phyloP scores from a whole-genome alignment of 30 jellyfish, hydroid and myxozoan species.

The Catostylus mosaicus region DNA sequence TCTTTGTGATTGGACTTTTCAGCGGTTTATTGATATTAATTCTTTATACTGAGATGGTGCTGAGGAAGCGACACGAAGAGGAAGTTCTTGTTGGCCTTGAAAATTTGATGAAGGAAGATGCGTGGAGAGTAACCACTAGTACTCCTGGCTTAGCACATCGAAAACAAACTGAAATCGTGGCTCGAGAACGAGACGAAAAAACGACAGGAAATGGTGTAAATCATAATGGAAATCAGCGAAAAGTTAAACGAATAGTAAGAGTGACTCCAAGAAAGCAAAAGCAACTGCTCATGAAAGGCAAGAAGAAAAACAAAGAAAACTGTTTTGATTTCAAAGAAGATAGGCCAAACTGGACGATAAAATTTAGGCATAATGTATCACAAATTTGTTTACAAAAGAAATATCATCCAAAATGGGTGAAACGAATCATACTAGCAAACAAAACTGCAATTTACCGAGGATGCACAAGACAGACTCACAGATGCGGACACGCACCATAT shows the following conservation, averaged over 20 bases:
- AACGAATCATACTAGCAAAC: slow-evolving; percentile 35
- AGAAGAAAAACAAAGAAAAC: too few relatives aligned
- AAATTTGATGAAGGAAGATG: neutral
- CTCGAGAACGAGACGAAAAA: too few relatives aligned
- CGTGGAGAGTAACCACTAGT: too few relatives aligned
- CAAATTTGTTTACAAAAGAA: neutral
- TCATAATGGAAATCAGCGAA: too few relatives aligned
- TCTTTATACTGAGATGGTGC: neutral
- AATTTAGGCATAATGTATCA: neutral
- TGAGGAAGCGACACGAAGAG: neutral
- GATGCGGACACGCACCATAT: slow-evolving; percentile 39
- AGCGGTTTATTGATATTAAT: too few relatives aligned
- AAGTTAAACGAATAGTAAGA: too few relatives aligned
- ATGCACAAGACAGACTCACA: slow-evolving; percentile 15
- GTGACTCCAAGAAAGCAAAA: too few relatives aligned
- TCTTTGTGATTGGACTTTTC: too few relatives aligned
- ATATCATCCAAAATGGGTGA: slow-evolving; percentile 41
- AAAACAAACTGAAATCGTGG: too few relatives aligned
- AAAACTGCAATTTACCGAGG: slow-evolving; percentile 30
- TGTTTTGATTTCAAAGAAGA: neutral
- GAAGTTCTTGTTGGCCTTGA: neutral
- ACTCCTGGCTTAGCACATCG: too few relatives aligned
- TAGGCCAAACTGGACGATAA: slow-evolving; percentile 58
- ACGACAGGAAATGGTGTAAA: too few relatives aligned
- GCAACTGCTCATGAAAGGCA: too few relatives aligned